Percentiles rank a stretch among this genome's conserved stretches.
Conservation (phyloP, 2,113 vertebrate species). For the Catharus bicknelli region DNA sequence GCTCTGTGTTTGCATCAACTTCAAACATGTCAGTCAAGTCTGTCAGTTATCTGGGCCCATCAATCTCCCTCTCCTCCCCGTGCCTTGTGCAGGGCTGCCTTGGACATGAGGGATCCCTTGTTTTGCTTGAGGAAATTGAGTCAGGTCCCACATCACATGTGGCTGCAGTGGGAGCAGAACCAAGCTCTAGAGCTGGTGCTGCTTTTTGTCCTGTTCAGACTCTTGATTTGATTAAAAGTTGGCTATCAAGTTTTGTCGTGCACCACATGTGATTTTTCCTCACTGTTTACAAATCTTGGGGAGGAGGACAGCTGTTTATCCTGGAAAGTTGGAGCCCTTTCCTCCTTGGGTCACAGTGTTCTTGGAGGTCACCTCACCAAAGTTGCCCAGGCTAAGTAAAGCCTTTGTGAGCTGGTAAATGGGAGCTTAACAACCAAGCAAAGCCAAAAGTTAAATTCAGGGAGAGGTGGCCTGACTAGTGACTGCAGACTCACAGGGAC, state of each 20-base stretch:
- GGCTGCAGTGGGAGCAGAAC: not conserved
- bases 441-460: not conserved
- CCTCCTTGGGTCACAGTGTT: not conserved
- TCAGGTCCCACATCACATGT: not conserved
- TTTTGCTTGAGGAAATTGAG: not conserved
- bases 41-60: not conserved
- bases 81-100: too few relatives aligned
- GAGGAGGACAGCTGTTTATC: not conserved
- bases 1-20: not conserved
- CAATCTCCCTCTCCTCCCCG: fast-evolving
- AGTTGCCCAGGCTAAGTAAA: not conserved
- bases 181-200: fast-evolving
- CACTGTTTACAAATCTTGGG: not conserved
- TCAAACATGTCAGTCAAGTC: not conserved
- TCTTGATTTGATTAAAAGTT: not conserved
- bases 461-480: not conserved
- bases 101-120: fast-evolving
- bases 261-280: not conserved
- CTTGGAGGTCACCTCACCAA: not conserved
- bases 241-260: not conserved
- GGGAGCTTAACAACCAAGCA: not conserved
- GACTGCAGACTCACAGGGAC: not conserved
- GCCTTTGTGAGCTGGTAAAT: not conserved
- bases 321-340: not conserved
- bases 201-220: not conserved